phyloP scores from a whole-genome alignment of 1,140 invertebrate genomes.

The Pogonognathellus flavescens region DNA sequence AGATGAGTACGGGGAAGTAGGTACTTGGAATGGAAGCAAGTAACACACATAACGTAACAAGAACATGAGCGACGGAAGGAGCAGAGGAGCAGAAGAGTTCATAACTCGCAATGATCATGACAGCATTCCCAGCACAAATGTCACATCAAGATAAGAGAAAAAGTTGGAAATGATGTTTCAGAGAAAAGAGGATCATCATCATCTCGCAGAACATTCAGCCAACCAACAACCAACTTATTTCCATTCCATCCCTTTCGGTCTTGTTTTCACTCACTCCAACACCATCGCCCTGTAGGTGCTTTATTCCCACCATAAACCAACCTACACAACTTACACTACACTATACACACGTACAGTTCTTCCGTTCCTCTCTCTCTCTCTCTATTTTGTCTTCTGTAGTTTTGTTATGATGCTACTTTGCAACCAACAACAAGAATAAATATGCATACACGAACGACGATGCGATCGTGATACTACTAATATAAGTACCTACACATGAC shows the following conservation, averaged over 20 bases:
- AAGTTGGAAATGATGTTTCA: conserved; percentile 55
- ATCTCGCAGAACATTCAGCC: conserved; percentile 41
- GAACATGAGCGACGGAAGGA: conserved; percentile 45
- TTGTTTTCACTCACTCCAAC: conserved; percentile 25
- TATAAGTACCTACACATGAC: too few relatives aligned
- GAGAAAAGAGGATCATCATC: conserved; percentile 55
- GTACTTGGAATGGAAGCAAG: conserved; percentile 32
- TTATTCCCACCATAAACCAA: background rate
- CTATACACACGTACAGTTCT: background rate
- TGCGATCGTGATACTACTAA: too few relatives aligned
- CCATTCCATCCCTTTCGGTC: conserved; percentile 7
- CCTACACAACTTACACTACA: background rate
- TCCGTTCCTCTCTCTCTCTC: conserved; percentile 10
- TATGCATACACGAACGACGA: too few relatives aligned
- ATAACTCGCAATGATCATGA: conserved; percentile 58
- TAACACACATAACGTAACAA: conserved; percentile 42
- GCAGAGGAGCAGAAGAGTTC: conserved; percentile 46
- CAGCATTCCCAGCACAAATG: conserved; percentile 54
- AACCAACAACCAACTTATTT: conserved; percentile 39
- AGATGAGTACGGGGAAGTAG: conserved; percentile 35
- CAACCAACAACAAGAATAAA: too few relatives aligned
- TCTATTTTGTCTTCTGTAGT: background rate
- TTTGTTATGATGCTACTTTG: background rate
- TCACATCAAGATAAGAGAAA: conserved; percentile 54
- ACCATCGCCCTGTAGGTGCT: background rate